Evolutionary conservation across 2,113 vertebrate species (phyloP), one percentile per base, ranked within the genome.

Genomic region (Jacana jacana): DNA sequence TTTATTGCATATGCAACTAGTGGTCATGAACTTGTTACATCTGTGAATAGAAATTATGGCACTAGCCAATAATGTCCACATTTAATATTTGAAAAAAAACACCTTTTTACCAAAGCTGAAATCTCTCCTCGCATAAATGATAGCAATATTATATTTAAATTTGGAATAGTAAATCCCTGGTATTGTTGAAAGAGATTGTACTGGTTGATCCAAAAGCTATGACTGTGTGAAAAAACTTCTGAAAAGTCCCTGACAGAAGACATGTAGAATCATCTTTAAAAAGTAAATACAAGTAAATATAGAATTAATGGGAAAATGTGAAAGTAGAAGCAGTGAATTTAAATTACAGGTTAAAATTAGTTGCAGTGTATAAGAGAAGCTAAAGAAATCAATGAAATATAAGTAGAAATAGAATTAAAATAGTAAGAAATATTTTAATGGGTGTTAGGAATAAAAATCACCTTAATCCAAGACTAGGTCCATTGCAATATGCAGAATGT

Each of bases 341-440:
- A 95, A 96, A 93, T 87, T 92, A 23, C 42, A 65, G 30, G 30
- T 89, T 93, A 76, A 93, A 95, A 84, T 87, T 91, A 30, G 44
- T 69, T 72, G 44, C 22, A 76, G 33, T 3, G 4, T 54, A 73
- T 60, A 81, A 91, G 16, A 75, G 31, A 80, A 86, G 72, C 68
- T 78, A 52, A 78, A 84, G 55, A 71, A 95, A 89, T 72, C 48
- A 69, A 46, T 79, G 73, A 78, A 12, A 57, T 87, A 24, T 28
- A 75, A 81, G 61, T 54, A 81, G 77, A 89, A 92, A 71, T 81
- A 68, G 30, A 96, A 89, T 64, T 89, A 92, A 95, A 93, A 81
- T 51, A 57, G 10, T 39, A 71, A 60, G 77, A 75, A 87, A 87
- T 2, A 80, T 86, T 94, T 95, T 84, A 88, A 84, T 81, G 73